Percentiles rank a stretch among this genome's conserved stretches.
Evolutionary conservation across 1,140 invertebrate genomes (phyloP).

Genomic region (Drosophila novamexicana): DNA sequence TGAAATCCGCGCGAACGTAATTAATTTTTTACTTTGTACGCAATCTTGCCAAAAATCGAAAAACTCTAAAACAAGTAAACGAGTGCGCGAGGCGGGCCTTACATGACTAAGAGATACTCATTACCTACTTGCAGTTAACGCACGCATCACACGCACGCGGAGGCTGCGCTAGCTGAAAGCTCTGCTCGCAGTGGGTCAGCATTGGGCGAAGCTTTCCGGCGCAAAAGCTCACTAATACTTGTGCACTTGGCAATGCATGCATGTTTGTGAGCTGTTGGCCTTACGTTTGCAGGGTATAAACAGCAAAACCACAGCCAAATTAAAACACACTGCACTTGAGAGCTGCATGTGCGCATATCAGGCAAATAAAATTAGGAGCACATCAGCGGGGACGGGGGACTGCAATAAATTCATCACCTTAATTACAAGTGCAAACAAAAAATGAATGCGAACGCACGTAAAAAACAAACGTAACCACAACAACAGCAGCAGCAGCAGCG

Average conservation of each 20-base stretch:
- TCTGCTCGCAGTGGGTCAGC: no score
- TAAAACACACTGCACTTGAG: constrained; percentile 52
- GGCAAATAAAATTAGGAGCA: constrained; percentile 28
- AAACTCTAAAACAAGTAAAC: constrained; percentile 17
- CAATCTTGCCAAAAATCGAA: constrained; percentile 28
- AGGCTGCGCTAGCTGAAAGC: neutral
- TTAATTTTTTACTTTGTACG: constrained; percentile 47
- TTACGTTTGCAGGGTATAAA: constrained; percentile 14
- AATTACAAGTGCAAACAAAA: constrained; percentile 69
- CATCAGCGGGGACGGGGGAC: neutral
- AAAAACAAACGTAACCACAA: neutral
- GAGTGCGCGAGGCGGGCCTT: neutral
- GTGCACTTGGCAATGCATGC: neutral
- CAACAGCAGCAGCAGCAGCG: neutral
- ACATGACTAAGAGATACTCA: neutral
- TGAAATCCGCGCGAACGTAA: constrained; percentile 54
- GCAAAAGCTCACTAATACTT: neutral
- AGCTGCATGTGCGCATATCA: constrained; percentile 44
- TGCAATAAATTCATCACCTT: constrained; percentile 76
- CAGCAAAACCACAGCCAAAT: constrained; percentile 40
- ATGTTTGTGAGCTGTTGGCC: neutral
- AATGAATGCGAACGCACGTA: constrained; percentile 14
- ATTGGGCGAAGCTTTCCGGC: no score
- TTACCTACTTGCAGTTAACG: neutral
- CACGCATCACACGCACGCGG: neutral